Evolutionary conservation across 2,797 vertebrate species (phyloP).

Genomic region (Spinus olivaceus): DNA sequence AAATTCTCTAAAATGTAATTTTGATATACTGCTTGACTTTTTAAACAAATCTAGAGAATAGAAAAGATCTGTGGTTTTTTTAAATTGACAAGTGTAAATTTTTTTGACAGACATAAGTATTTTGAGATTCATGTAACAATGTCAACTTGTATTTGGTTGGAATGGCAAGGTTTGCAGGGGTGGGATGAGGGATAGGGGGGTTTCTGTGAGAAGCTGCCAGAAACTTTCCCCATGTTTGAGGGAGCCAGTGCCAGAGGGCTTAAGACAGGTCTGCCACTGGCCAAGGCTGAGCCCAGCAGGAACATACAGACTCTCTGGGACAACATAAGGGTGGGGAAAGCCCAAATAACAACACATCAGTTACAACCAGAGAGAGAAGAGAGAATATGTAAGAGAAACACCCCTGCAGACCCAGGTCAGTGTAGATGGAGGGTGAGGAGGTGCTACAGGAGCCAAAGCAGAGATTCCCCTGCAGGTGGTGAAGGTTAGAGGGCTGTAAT

Average conservation of each 20-base stretch:
- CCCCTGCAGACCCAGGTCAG: not conserved
- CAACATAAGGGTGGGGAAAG: accelerated
- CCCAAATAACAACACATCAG: not conserved
- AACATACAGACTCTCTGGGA: too few relatives aligned
- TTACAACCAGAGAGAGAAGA: not conserved
- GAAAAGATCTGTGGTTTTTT: not conserved
- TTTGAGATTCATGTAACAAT: not conserved
- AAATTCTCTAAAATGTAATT: not conserved
- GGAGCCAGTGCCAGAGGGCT: not conserved
- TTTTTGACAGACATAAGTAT: not conserved
- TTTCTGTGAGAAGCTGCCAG: not conserved
- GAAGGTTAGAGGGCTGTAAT: not conserved
- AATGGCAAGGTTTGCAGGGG: not conserved
- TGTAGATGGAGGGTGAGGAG: not conserved
- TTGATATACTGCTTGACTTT: not conserved
- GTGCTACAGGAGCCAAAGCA: not conserved
- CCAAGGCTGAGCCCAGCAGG: not conserved
- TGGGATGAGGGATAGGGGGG: accelerated
- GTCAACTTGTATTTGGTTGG: not conserved
- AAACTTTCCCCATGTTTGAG: not conserved
- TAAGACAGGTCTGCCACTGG: accelerated
- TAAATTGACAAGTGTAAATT: not conserved
- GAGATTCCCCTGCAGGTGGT: not conserved
- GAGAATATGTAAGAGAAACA: not conserved
- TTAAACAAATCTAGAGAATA: not conserved